Evolutionary conservation across 2,888 invertebrate genomes (phyloP).

Genomic region (Tetragonisca angustula): DNA sequence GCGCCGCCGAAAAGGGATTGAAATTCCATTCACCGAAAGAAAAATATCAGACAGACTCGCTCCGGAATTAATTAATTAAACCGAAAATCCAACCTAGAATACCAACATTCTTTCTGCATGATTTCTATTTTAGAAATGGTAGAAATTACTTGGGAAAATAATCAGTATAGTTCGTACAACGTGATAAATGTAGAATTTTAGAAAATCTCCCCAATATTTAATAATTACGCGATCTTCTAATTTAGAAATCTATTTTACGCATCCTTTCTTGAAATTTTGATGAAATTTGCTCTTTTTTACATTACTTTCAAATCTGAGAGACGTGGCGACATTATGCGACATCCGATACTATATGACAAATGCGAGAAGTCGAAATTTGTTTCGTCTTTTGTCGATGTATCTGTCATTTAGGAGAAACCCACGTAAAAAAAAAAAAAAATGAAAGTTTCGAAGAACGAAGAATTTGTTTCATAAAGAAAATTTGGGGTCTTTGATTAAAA

Average conservation of each 20-base stretch:
- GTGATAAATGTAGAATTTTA: no score
- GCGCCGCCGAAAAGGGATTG: neutral
- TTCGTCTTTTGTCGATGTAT: neutral
- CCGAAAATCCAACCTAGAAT: neutral
- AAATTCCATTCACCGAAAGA: neutral
- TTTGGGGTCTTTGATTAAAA: neutral
- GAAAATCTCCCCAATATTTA: no score
- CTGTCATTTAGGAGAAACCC: neutral
- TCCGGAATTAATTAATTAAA: conserved; percentile 14
- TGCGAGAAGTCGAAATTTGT: neutral
- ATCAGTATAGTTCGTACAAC: no score
- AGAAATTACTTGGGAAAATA: neutral
- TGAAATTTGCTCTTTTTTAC: neutral
- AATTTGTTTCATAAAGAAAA: neutral
- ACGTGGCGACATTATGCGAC: neutral
- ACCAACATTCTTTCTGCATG: neutral
- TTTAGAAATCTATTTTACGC: no score
- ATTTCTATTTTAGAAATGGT: neutral
- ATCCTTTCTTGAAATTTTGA: neutral
- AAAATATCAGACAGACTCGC: neutral
- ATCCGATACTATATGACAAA: neutral
- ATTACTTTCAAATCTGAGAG: neutral
- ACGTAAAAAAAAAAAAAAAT: neutral
- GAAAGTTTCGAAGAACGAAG: neutral
- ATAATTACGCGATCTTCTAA: neutral